Evolutionary conservation across 1,140 invertebrate genomes (phyloP).

Genomic region (Pentalonia nigronervosa): DNA sequence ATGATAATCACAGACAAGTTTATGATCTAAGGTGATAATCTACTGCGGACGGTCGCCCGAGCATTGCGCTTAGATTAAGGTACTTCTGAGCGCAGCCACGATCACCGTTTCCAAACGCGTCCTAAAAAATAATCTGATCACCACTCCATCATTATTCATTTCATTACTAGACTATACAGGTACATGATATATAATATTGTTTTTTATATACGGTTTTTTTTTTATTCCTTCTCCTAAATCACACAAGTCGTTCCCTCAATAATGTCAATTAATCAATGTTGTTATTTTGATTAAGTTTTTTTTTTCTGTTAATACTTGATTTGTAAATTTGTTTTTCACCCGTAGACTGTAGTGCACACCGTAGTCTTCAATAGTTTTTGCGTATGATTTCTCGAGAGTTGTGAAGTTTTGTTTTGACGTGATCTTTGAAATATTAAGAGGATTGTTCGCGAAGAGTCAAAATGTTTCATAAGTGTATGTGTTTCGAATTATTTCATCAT

Average conservation of each 20-base stretch:
- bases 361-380: neutral
- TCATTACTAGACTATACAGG: neutral
- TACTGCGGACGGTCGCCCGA: too few species aligned
- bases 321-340: neutral
- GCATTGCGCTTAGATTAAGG: too few species aligned
- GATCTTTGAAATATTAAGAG: neutral
- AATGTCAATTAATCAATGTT: conserved; percentile 47
- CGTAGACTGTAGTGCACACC: neutral
- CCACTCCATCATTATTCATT: conserved; percentile 48
- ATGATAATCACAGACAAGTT: too few species aligned
- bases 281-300: conserved; percentile 3
- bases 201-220: neutral
- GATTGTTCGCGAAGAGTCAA: neutral
- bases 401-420: neutral
- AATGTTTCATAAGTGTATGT: neutral
- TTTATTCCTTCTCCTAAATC: conserved; percentile 14
- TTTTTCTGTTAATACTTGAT: conserved; percentile 17
- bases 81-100: conserved; percentile 24
- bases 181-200: conserved; percentile 3
- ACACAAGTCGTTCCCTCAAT: conserved; percentile 44
- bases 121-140: conserved; percentile 54
- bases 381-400: neutral
- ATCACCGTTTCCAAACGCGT: conserved; percentile 17
- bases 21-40: too few species aligned
- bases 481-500: conserved; percentile 19